Evolutionary conservation across 2,797 vertebrate genomes (phyloP).

Genomic region (Sebastes trivittatus): DNA sequence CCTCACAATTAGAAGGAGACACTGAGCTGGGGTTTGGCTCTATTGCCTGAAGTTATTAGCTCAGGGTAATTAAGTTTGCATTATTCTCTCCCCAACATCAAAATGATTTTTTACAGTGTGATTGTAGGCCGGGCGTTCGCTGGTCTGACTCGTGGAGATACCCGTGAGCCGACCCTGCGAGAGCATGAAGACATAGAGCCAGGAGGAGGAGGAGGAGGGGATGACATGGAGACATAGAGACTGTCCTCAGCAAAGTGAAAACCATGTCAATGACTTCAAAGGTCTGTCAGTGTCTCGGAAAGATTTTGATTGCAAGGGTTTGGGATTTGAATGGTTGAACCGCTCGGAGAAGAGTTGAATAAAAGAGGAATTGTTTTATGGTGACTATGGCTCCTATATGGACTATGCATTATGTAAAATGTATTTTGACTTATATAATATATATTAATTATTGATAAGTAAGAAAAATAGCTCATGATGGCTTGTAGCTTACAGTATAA

Average conservation of each 20-base stretch:
- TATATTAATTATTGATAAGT: background rate
- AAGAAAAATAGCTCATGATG: too few relatives aligned
- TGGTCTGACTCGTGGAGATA: slow-evolving; percentile 58
- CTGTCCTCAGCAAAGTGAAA: slow-evolving; percentile 48
- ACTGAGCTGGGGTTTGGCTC: slow-evolving; percentile 70
- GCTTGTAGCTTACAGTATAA: background rate
- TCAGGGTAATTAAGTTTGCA: slow-evolving; percentile 81
- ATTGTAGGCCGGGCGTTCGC: slow-evolving; percentile 35
- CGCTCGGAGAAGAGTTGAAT: background rate
- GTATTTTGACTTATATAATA: background rate
- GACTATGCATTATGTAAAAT: background rate
- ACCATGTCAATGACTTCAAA: slow-evolving; percentile 54
- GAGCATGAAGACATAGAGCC: slow-evolving; percentile 45
- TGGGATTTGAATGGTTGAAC: slow-evolving; percentile 23
- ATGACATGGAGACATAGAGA: slow-evolving; percentile 30
- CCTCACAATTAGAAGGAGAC: slow-evolving; percentile 78
- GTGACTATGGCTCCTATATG: background rate
- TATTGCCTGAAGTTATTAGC: slow-evolving; percentile 81
- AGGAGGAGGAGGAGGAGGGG: slow-evolving; percentile 7
- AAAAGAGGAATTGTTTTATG: background rate
- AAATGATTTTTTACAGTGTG: slow-evolving; percentile 64
- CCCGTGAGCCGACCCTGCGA: slow-evolving; percentile 49
- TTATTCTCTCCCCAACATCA: slow-evolving; percentile 73
- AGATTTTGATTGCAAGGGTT: slow-evolving; percentile 34
- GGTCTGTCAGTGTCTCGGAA: slow-evolving; percentile 27